Evolutionary conservation across 2,113 vertebrate genomes (phyloP).

Genomic region (Speoplatyrhinus poulsoni): DNA sequence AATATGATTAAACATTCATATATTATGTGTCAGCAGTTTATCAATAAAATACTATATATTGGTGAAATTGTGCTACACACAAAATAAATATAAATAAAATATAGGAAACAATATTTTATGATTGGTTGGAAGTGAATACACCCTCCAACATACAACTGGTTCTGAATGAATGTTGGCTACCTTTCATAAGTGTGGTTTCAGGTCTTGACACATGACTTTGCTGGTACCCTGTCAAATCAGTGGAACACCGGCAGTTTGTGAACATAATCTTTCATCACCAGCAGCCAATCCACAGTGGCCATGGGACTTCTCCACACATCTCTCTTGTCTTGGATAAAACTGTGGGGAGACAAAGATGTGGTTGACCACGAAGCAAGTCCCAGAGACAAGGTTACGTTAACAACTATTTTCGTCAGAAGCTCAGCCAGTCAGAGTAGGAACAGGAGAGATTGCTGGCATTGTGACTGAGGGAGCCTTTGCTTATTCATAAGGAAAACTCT

Average conservation of each 20-base stretch:
- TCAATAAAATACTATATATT: too few species aligned
- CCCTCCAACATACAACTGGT: too few species aligned
- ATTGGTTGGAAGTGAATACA: too few species aligned
- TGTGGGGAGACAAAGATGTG: constrained; percentile 37
- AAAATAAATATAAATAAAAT: too few species aligned
- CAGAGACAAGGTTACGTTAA: constrained; percentile 60
- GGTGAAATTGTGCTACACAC: too few species aligned
- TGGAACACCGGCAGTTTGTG: neutral
- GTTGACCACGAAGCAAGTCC: constrained; percentile 34
- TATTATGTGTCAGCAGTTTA: too few species aligned
- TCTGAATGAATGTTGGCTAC: too few species aligned
- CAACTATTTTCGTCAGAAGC: constrained; percentile 34
- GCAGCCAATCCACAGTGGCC: neutral
- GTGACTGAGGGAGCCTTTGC: constrained; percentile 7
- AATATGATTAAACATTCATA: too few species aligned
- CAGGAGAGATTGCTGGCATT: neutral
- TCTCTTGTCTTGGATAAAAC: neutral
- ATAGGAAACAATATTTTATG: too few species aligned
- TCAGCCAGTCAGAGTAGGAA: constrained; percentile 7
- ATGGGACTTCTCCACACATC: neutral
- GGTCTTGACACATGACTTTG: too few species aligned
- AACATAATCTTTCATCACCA: neutral
- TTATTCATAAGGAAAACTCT: constrained; percentile 66
- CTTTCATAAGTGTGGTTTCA: too few species aligned
- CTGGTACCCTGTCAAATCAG: neutral